Evolutionary conservation across 2,888 invertebrate species (phyloP).

Genomic region (Yponomeuta evonymella): DNA sequence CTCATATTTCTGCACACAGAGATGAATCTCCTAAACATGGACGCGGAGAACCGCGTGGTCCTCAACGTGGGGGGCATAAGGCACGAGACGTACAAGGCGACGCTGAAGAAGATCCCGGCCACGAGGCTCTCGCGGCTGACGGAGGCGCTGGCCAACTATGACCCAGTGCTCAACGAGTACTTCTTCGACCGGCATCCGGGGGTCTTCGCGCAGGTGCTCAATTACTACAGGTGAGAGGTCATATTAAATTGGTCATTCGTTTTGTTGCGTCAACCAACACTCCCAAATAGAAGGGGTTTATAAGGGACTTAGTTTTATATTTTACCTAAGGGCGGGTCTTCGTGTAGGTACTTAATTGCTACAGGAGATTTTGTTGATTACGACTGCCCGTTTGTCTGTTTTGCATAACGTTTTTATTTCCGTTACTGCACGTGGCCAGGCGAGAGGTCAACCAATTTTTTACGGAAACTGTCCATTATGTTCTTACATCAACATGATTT

Average conservation of each 20-base stretch:
- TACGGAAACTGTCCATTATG: no score
- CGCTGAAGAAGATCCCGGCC: slow-evolving; percentile 97
- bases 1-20: slow-evolving; percentile 36
- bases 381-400: not conserved
- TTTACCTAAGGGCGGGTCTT: not conserved
- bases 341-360: not conserved
- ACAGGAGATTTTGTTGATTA: not conserved
- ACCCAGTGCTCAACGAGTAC: slow-evolving; percentile 99
- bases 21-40: slow-evolving; percentile 96
- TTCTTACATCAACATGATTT: no score
- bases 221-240: slow-evolving; percentile 89
- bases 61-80: slow-evolving; percentile 99
- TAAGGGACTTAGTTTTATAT: no score
- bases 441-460: no score
- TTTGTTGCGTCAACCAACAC: not conserved
- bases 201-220: slow-evolving; percentile 96
- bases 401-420: not conserved
- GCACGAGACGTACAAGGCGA: slow-evolving; percentile 97
- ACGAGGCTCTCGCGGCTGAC: slow-evolving; percentile 94
- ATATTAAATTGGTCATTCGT: not conserved
- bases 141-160: slow-evolving; percentile 98
- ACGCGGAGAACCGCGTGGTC: slow-evolving; percentile 98
- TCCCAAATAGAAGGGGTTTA: no score
- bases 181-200: slow-evolving; percentile 99
- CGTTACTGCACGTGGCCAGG: no score